Evolutionary conservation across 2,797 vertebrate genomes (phyloP), one percentile per base, ranked within the genome.

Genomic region (Echeneis naucrates): DNA sequence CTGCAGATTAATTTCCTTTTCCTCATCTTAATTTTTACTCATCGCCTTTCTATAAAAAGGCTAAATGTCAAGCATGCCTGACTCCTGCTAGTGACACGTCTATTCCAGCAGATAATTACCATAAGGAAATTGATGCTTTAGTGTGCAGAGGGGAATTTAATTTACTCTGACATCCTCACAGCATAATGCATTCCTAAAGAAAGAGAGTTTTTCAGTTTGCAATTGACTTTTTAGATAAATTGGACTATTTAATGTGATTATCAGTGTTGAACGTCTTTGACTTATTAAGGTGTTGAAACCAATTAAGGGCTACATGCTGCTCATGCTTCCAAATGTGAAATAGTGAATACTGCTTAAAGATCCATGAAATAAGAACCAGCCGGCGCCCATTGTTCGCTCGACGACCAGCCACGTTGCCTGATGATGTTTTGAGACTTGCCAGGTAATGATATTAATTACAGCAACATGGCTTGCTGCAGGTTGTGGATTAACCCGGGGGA

Each of bases 61-160:
- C 95, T 97, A 97, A 98, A 97, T 99, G 97, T 98, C 96, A 98
- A 97, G 95, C 96, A 96, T 96, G 97, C 97, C 97, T 94, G 94
- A 93, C 93, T 97, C 96, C 96, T 95, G 95, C 96, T 93, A 95
- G 95, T 97, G 97, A 99, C 97, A 99, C 96, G 96, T 98, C 96
- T 96, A 98, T 98, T 97, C 97, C 97, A 96, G 96, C 96, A 98
- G 96, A 98, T 99, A 98, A 99, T 99, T 99, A 99, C 97, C 98
- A 98, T 98, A 98, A 97, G 97, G 97, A 98, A 99, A 99, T 98
- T 97, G 97, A 98, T 98, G 97, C 97, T 97, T 98, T 97, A 96
- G 96, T 97, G 96, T 96, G 96, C 95, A 94, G 94, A 94, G 95
- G 95, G 96, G 95, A 97, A 99, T 98, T 98, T 98, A 99, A 99